These are phyloP conservation scores for Trematomus loennbergii DNA, from an alignment of 2,113 vertebrate species.

Conservation along the genomic window DNA sequence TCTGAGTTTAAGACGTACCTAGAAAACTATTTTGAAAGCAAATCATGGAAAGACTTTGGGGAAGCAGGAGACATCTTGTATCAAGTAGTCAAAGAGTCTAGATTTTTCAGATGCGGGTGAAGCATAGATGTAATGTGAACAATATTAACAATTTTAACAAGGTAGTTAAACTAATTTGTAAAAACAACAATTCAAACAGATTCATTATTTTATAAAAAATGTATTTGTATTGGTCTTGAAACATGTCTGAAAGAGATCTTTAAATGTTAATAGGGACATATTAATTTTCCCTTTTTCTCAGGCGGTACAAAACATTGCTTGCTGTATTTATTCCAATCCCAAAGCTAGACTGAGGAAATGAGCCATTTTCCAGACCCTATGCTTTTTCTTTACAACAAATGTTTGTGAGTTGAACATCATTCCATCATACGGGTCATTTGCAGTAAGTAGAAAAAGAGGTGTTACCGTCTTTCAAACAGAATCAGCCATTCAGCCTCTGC, in stretches of 20 bases:
- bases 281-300: too few relatives aligned
- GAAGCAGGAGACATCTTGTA: not conserved
- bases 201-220: too few relatives aligned
- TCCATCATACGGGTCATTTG: conserved; percentile 32
- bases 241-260: not conserved
- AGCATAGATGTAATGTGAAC: not conserved
- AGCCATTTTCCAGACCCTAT: not conserved
- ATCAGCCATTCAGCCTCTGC: conserved; percentile 37
- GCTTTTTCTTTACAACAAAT: not conserved
- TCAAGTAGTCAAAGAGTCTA: not conserved
- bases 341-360: conserved; percentile 3
- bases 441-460: conserved; percentile 19
- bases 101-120: not conserved
- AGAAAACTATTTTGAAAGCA: not conserved
- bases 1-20: not conserved
- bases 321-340: not conserved
- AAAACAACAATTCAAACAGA: not conserved
- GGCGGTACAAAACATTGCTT: too few relatives aligned
- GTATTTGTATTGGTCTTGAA: not conserved
- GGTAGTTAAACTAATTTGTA: not conserved
- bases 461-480: conserved; percentile 1
- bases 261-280: not conserved
- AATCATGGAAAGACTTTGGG: not conserved
- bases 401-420: conserved; percentile 7
- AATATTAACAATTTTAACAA: not conserved